Base-by-base conservation (phyloP, 2,113 vertebrate genomes). In the Oncorhynchus keta region DNA sequence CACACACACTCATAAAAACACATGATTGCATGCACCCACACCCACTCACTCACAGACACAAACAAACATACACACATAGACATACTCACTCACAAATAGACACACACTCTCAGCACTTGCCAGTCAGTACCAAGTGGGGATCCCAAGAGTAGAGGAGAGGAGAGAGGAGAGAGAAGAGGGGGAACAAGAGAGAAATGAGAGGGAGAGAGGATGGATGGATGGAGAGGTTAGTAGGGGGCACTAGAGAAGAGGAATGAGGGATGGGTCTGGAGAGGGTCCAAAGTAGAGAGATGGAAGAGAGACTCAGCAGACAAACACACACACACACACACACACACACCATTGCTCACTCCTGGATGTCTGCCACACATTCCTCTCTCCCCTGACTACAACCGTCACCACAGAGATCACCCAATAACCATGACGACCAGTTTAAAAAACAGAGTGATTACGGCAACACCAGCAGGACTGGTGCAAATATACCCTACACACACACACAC, bases 321-420 rank as follows among this genome's bases (percentile, higher is more conserved):
- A 75, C 65, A 75, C 74, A 68, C 66, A 24, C 24, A 24, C 24
- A 75, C 65, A 75, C 74, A 55, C 62, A 28, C 65, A 68, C 51
- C 45, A 55, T 59, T 59, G 65, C 70, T 78, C 83, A 80, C 85
- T 80, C 79, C 83, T 92, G 88, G 90, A 88, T 85, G 81, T 86
- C 86, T 82, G 88, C 89, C 89, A 87, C 85, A 78, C 88, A 92
- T 90, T 91, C 89, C 86, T 3, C 81, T 89, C 84, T 81, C 76
- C 84, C 90, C 76, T 89, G 86, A 89, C 90, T 77, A 90, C 89
- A 75, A 51, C 79, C 78, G 87, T 93, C 90, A 85, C 90, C 89
- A 91, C 79, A 83, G 90, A 79, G 86, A 90, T 91, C 88, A 83
- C 84, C 88, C 89, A 84, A 89, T 90, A 90, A 92, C 89, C 89